Conservation (phyloP, 1,140 invertebrate species). For the Stegodyphus mimosarum region DNA sequence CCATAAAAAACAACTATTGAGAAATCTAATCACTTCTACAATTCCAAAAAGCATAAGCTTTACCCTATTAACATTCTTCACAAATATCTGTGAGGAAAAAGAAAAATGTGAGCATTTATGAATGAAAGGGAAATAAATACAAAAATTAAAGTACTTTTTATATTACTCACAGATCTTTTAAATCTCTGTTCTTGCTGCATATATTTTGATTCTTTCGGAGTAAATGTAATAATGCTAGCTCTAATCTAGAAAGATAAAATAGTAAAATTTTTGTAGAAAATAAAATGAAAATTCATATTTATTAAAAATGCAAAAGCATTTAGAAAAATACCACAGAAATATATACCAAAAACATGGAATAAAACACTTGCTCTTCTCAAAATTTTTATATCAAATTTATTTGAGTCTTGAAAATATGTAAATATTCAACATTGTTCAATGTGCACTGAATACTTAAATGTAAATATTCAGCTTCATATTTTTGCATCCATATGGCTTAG, state of each 20-base stretch:
- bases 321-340: too few species aligned
- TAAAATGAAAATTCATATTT: too few species aligned
- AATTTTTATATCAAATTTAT: too few species aligned
- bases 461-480: too few species aligned
- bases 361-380: too few species aligned
- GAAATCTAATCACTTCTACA: constrained; percentile 88
- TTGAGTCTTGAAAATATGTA: too few species aligned
- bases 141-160: background rate
- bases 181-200: constrained; percentile 95
- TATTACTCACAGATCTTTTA: constrained; percentile 80
- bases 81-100: constrained; percentile 75
- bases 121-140: background rate
- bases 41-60: constrained; percentile 90
- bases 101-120: background rate
- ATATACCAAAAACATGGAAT: too few species aligned
- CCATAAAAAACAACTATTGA: constrained; percentile 98
- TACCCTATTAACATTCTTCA: constrained; percentile 92
- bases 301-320: too few species aligned
- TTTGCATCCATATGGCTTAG: too few species aligned
- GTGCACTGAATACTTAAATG: too few species aligned
- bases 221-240: constrained; percentile 89
- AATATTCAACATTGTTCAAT: too few species aligned
- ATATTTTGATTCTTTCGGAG: constrained; percentile 95
- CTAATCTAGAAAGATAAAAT: constrained; percentile 74
- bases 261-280: background rate